Conservation (phyloP, 2,113 vertebrate species). For the Psophia crepitans region DNA sequence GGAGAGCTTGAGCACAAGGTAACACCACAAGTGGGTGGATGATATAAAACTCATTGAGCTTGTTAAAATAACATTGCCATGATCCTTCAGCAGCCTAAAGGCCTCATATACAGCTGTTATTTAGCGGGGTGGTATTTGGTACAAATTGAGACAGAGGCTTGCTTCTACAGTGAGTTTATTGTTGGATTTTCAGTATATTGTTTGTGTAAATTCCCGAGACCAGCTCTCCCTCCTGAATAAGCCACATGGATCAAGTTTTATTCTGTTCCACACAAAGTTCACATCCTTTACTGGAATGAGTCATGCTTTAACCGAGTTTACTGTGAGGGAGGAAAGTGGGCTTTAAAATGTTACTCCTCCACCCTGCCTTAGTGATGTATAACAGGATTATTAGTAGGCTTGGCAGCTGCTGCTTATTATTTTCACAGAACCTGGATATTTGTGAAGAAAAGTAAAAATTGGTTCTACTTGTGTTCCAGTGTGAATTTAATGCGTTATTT, state of each 20-base stretch:
- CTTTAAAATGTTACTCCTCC: constrained; percentile 62
- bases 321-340: constrained; percentile 57
- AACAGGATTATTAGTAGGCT: constrained; percentile 43
- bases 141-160: background rate
- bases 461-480: background rate
- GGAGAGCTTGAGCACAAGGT: background rate
- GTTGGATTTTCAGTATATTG: constrained; percentile 44
- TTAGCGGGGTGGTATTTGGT: constrained; percentile 39
- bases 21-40: background rate
- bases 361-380: constrained; percentile 16
- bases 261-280: constrained; percentile 51
- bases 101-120: background rate
- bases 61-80: constrained; percentile 14
- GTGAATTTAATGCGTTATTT: background rate
- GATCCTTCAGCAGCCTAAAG: background rate
- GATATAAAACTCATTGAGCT: background rate
- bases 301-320: constrained; percentile 44
- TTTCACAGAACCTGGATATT: constrained; percentile 36
- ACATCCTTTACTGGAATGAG: constrained; percentile 55
- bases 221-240: constrained; percentile 13
- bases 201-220: constrained; percentile 41
- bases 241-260: constrained; percentile 35
- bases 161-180: constrained; percentile 29
- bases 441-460: constrained; percentile 16
- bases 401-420: constrained; percentile 51